A percentile compares a stretch with the other conserved stretches of the same genome.
These are phyloP conservation scores for Colius striatus DNA, from an alignment of 2,113 vertebrate genomes.

Conservation along the genomic window DNA sequence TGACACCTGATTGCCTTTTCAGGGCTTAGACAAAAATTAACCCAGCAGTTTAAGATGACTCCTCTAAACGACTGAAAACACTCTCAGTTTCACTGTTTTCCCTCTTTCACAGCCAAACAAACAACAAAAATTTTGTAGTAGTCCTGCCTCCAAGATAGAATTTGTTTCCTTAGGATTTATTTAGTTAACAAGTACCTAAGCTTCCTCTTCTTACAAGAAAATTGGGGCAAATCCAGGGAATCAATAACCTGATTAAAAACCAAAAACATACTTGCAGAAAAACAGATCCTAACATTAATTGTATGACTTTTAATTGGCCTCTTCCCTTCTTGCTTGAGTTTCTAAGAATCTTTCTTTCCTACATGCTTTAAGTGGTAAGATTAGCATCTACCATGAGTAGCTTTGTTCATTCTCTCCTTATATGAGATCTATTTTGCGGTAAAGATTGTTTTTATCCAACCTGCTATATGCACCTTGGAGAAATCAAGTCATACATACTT, in stretches of 20 bases:
- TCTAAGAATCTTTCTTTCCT: neutral
- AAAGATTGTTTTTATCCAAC: neutral
- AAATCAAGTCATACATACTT: neutral
- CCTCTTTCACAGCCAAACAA: neutral
- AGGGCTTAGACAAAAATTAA: slow-evolving; percentile 49
- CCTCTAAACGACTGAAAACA: neutral
- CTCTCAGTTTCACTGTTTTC: neutral
- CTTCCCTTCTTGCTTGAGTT: neutral
- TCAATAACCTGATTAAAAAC: neutral
- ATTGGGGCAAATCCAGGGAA: neutral
- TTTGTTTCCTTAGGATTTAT: neutral
- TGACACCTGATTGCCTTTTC: neutral
- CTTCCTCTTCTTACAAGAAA: neutral
- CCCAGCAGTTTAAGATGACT: neutral
- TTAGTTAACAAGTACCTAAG: neutral
- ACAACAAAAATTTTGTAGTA: neutral
- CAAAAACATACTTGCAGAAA: neutral
- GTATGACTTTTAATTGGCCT: neutral
- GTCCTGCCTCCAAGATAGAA: neutral
- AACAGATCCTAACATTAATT: neutral
- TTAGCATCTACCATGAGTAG: neutral
- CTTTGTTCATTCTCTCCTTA: neutral
- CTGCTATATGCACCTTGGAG: neutral
- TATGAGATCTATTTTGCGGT: neutral
- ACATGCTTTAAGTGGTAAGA: neutral